Evolutionary conservation across 2,113 vertebrate species (phyloP), one percentile per base, ranked within the genome.

Genomic region (Gymnorhina tibicen): DNA sequence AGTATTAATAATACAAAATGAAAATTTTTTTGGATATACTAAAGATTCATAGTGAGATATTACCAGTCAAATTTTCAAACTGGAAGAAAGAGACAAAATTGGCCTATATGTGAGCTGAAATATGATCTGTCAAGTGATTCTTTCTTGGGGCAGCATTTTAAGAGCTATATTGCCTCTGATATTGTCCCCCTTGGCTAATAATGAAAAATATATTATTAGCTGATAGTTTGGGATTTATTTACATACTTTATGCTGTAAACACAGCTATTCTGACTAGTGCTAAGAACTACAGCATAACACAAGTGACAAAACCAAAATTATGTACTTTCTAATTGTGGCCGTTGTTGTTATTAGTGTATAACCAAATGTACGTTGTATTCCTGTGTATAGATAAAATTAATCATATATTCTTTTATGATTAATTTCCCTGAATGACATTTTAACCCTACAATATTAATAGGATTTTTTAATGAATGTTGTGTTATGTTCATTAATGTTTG

Each of bases 91-190:
- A 87, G n/a, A 42, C 26, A 79, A 70, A 89, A 90, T 13, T 84
- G 35, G 32, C 66, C 91, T 96, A 42, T 7, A 42, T 84, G 26
- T 85, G 69, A 95, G 46, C 59, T 97, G 97, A 97, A 97, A 97
- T 66, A 18, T 24, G 86, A 96, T 95, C 89, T 75, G 11, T 92
- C 85, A 86, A 88, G 74, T 90, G 60, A 84, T 97, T 97, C 96
- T 69, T 98, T 97, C 94, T 66, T 96, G 91, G 50, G 69, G 80
- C 89, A 96, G 77, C 85, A 93, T 97, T 98, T 98, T 97, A 98
- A 98, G 95, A 95, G 90, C 91, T 96, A 23, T 89, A 52, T 97
- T 98, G 92, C 92, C 95, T 98, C 97, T 98, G 92, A 98, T 97
- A 96, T 94, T 91, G 94, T 98, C 97, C 91, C 96, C 55, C 75